phyloP scores from a whole-genome alignment of 2,797 vertebrate species.

The Spinus pinus region DNA sequence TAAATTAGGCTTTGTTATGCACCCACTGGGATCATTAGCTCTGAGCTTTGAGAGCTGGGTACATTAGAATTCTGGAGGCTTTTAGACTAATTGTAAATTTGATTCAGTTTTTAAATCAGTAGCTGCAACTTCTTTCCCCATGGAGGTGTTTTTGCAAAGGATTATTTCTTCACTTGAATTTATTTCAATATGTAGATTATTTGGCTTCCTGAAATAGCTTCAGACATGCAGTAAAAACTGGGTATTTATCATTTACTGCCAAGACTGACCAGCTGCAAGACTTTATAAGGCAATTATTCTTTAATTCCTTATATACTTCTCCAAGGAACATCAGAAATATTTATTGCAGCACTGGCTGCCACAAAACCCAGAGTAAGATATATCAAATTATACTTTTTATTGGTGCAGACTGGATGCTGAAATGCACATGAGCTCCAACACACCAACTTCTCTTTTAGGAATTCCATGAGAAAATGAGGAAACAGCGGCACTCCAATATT shows the following conservation, averaged over 20 bases:
- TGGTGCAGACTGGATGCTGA: neutral
- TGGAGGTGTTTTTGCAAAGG: neutral
- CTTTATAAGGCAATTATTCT: constrained; percentile 7
- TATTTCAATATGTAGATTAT: neutral
- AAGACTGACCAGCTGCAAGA: neutral
- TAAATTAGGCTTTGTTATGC: neutral
- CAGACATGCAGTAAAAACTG: neutral
- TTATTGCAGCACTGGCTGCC: neutral
- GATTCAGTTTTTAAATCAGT: neutral
- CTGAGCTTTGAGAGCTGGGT: neutral
- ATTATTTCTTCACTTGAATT: neutral
- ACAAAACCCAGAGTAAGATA: neutral
- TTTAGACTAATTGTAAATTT: neutral
- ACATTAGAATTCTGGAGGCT: neutral
- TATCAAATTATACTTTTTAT: neutral
- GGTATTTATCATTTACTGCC: neutral
- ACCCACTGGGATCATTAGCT: neutral
- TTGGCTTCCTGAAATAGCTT: constrained; percentile 8
- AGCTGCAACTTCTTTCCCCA: neutral
- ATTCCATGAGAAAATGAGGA: neutral
- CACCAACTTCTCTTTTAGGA: neutral
- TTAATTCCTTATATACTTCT: neutral
- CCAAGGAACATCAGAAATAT: neutral
- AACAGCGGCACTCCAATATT: neutral
- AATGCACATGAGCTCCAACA: neutral